Conservation (phyloP, 1,140 invertebrate genomes). For the Eriocheir sinensis region DNA sequence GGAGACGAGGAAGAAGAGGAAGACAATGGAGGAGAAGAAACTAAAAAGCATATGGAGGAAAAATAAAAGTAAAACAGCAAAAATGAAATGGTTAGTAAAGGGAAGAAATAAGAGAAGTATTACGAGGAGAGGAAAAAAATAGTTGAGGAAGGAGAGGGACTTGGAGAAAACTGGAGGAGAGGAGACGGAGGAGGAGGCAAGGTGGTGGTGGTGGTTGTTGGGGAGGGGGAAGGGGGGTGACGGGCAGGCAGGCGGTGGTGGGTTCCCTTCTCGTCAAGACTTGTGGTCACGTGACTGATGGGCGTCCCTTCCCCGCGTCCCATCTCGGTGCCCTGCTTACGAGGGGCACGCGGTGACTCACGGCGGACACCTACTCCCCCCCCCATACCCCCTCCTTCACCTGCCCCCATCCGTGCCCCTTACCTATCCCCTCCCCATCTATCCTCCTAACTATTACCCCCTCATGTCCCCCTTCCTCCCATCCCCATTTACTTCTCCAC, state of each 20-base stretch:
- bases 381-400: background rate
- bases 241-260: background rate
- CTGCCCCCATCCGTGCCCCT: too few relatives aligned
- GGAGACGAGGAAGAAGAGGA: too few relatives aligned
- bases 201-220: slow-evolving; percentile 18
- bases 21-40: too few relatives aligned
- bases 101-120: background rate
- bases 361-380: background rate
- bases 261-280: slow-evolving; percentile 40
- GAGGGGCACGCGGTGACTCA: slow-evolving; percentile 35
- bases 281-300: slow-evolving; percentile 1
- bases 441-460: too few relatives aligned
- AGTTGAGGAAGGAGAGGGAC: background rate
- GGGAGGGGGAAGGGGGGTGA: background rate
- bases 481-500: too few relatives aligned
- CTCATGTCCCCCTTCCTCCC: too few relatives aligned
- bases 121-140: background rate
- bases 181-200: background rate
- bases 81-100: background rate
- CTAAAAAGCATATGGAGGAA: too few relatives aligned
- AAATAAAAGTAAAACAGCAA: background rate
- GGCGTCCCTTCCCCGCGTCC: slow-evolving; percentile 10
- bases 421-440: too few relatives aligned
- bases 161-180: background rate
- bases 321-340: slow-evolving; percentile 48